Evolutionary conservation across 2,797 vertebrate species (phyloP), one percentile per base, ranked within the genome.

Genomic region (Choloepus didactylus): DNA sequence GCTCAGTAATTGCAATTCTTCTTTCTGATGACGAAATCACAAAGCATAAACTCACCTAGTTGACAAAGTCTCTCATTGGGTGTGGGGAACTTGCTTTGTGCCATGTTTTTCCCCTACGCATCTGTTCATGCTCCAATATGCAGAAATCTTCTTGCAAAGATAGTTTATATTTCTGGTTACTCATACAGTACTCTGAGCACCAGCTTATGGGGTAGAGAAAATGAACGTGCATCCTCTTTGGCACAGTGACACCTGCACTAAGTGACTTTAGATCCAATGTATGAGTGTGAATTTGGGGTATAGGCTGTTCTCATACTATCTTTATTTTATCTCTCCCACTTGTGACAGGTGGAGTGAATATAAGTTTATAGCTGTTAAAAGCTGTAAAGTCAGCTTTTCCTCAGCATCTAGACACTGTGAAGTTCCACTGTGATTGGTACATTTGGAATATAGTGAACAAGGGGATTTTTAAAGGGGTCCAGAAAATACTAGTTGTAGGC

Each of bases 81-180:
- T 15, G 38, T 31, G 15, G 29, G 14, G 16, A 80, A 69, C 31
- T 44, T 83, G 46, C 51, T 90, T 60, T 76, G 54, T 70, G 21
- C 25, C 64, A 44, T 9, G 0, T 6, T 66, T 80, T 51, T 2
- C 9, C 49, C 83, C 31, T 5, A 14, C 27, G 87, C 80, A 91
- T 95, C 72, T 95, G 91, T 83, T 96, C 87, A 56, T 92, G 86
- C 56, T 80, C 59, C 85, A 56, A 91, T 80, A 81, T 8, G 56
- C n/a, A 18, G 31, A 5, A 80, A 41, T 21, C 86, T 49, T 35
- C 69, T 9, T 80, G 81, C 64, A 92, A 92, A 93, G 18, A 51
- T 19, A 6, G 2, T 84, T 19, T 59, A 1, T 75, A 41, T 72
- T 91, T 69, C 1, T 38, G 4, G 75, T 91, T 82, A 51, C 38